Evolutionary conservation across 2,113 vertebrate genomes (phyloP), one percentile per base, ranked within the genome.

Genomic region (Monopterus albus): DNA sequence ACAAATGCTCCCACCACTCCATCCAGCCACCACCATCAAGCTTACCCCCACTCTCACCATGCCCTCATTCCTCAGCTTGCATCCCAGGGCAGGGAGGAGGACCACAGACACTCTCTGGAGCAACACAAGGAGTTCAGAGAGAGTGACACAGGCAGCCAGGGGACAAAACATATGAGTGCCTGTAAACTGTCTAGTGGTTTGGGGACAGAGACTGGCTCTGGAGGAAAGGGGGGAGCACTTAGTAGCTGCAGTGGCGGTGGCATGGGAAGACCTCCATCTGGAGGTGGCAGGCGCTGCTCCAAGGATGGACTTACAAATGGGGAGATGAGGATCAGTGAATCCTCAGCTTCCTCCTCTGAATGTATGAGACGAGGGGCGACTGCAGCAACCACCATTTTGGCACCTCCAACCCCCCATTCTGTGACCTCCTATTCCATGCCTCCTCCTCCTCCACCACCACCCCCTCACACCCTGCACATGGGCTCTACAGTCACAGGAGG

Each of bases 401-500:
- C 87, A 36, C 81, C 89, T 56, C 84, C 78, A 1, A 73, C 75
- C 9, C 92, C 95, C 51, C 95, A 95, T 4, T 82, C 96, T 0
- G 93, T 93, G 15, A 85, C 95, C 79, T 97, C 96, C 80, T 97
- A 97, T 74, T 86, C 95, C 0, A 95, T 96, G 88, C 94, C 95
- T 0, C 94, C 95, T 0, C 93, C 90, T 17, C 75, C 93, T 7
- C 85, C 89, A 0, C 95, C 87, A 40, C 79, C 92, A 31, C 80
- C 87, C 33, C 82, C 90, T 62, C 95, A 90, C 49, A 57, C 92
- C 75, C 82, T 96, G 86, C 92, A 95, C 33, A 21, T 95, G 0
- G 92, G 91, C 39, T 93, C 96, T 0, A 83, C 95, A 0, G 66
- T 96, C 13, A 92, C 95, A 1, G 94, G 93, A 72, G 91, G 95